These are phyloP conservation scores for Nomada goodeniana DNA, from an alignment of 2,888 invertebrate species.

Conservation along the genomic window DNA sequence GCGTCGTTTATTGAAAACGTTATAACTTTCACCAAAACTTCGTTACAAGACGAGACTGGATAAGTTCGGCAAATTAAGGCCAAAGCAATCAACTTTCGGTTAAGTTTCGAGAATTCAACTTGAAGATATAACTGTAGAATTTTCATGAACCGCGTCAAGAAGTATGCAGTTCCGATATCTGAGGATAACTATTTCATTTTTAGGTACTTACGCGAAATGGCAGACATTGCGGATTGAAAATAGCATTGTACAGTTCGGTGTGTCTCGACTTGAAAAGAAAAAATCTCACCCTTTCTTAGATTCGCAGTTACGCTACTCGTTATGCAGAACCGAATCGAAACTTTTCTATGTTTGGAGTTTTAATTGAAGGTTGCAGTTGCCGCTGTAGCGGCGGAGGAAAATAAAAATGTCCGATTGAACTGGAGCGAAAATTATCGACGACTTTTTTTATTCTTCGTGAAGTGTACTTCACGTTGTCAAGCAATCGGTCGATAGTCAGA, in stretches of 20 bases:
- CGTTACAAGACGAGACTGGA: neutral
- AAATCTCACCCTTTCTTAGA: neutral
- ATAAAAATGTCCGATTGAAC: neutral
- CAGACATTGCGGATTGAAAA: neutral
- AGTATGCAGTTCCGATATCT: neutral
- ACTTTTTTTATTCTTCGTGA: neutral
- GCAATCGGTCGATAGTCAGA: neutral
- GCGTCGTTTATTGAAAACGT: neutral
- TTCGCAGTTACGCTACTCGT: neutral
- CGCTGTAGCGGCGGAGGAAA: neutral
- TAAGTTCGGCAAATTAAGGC: neutral
- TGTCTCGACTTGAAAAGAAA: neutral
- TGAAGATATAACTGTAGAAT: neutral
- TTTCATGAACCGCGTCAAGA: neutral
- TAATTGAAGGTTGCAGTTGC: conserved; percentile 23
- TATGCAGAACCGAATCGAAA: neutral
- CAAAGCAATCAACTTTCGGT: neutral
- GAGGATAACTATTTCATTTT: neutral
- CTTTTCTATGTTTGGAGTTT: neutral
- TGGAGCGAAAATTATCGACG: neutral
- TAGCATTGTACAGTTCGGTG: neutral
- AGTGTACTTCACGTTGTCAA: neutral
- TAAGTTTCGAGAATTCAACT: too few species aligned
- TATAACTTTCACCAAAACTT: neutral
- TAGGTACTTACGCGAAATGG: neutral